phyloP scores from a whole-genome alignment of 2,888 invertebrate genomes.

The Lasioglossum leucozonium region DNA sequence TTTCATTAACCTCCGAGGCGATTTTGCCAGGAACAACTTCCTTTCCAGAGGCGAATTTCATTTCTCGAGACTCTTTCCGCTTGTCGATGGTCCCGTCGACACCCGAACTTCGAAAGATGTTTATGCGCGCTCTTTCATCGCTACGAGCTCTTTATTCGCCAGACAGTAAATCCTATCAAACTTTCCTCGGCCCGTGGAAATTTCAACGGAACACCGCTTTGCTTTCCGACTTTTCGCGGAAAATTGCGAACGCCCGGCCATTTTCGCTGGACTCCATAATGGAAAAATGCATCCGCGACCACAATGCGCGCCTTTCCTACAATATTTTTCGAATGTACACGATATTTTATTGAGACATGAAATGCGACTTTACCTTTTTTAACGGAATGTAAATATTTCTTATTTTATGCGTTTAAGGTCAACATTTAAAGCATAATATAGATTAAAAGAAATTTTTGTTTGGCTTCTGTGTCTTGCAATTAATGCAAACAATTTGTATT shows the following conservation, averaged over 20 bases:
- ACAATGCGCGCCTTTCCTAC: neutral
- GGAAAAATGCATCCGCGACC: neutral
- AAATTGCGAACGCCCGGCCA: neutral
- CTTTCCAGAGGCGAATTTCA: neutral
- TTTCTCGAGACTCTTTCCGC: neutral
- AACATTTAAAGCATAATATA: no score
- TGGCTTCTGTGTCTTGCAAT: no score
- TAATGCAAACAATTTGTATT: no score
- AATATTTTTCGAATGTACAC: neutral
- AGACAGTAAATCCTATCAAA: constrained; percentile 18
- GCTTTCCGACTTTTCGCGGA: neutral
- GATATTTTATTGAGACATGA: neutral
- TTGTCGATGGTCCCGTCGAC: neutral
- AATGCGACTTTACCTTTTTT: neutral
- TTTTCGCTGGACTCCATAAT: neutral
- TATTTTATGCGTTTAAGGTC: no score
- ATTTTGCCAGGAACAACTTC: neutral
- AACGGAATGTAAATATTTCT: neutral
- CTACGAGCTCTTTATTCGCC: neutral
- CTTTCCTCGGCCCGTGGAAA: neutral
- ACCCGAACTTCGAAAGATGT: neutral
- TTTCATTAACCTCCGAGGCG: neutral
- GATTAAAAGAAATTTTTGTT: no score
- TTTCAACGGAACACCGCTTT: neutral
- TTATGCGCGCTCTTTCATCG: constrained; percentile 7